Base-by-base conservation (phyloP, 1,140 invertebrate genomes). In the Drosophila ercepeae region DNA sequence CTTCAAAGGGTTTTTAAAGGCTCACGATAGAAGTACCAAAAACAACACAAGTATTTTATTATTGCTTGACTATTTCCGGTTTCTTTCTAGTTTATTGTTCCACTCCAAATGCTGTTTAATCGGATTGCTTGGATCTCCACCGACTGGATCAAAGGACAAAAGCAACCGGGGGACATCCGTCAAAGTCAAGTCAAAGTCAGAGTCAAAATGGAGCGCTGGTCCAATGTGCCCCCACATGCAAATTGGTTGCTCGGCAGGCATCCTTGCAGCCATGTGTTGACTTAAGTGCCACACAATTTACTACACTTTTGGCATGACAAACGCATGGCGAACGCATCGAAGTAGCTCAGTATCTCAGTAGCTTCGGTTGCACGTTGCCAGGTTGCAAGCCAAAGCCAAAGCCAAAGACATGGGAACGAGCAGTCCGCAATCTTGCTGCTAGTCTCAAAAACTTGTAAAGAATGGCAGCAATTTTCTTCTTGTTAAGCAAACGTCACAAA, bases 391-490 rank as follows among this genome's bases (percentile, higher is more conserved):
- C n/a, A n/a, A n/a, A n/a, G n/a, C n/a, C n/a, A n/a, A n/a, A n/a
- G 50, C 49, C 53, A 65, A 61, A 60, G 59, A 59, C 65, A 46
- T 69, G 69, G 68, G 73, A 64, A 55, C 58, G 52, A 39, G 44
- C 27, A 11, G 55, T 32, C 54, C 53, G 39, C 61, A 79, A 51
- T 67, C 75, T 61, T 23, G 45, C 36, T 60, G 60, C 54, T 52
- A 58, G 64, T 78, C 70, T 68, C 61, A 67, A 67, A 77, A 82
- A 75, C 82, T 88, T 89, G 77, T 84, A 89, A 84, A 89, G 81
- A 89, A 89, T 86, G 86, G 86, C 86, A 78, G 86, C 86, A 89
- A 89, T 89, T 89, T 89, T 89, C 86, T 82, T 89, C 86, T 89
- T 89, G 86, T 89, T 89, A 89, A 84, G 78, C 74, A 89, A 89